Base-by-base conservation (phyloP, 2,797 vertebrate species). In the Lepidocolaptes lacrymiger region DNA sequence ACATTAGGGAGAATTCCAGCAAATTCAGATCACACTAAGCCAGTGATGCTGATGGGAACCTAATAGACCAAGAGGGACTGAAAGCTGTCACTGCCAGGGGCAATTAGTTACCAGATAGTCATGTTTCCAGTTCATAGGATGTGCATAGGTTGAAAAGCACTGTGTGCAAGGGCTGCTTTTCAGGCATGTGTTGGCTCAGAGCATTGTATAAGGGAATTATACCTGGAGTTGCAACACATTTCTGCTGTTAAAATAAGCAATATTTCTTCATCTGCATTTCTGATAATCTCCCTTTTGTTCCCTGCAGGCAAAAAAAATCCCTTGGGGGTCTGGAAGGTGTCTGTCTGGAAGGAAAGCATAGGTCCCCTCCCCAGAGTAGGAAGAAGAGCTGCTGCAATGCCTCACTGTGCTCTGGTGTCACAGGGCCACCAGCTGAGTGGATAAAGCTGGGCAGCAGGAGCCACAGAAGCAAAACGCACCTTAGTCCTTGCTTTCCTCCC, bases 21-120 rank as follows among this genome's bases (percentile, higher is more conserved):
- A 66, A 91, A 91, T 92, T 93, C 79, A 91, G 24, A 88, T 55
- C 72, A 32, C 39, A 14, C 61, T 49, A 49, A 91, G 28, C 13
- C 48, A 28, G 52, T n/a, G 78, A 80, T 74, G 63, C 85, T 91
- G 71, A 68, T 46, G n/a, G 39, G 26, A 91, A 62, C 30, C 20
- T 81, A 93, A 88, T 0, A 58, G 58, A 91, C 55, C 58, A 92
- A 88, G 66, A 83, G 44, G 17, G 62, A 80, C 46, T 28, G 91
- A 94, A 80, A 95, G 10, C 43, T 86, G 37, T 75, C 66, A 59
- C 15, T 69, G 55, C 48, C 43, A 67, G 43, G 39, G 13, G 34
- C 20, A 69, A 23, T 80, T 87, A 84, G 44, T 48, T 80, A 58
- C 28, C 49, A 64, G 32, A 61, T 7, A 79, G 76, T 43, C 23